Conservation (phyloP, 2,888 invertebrate genomes). For the Nemotelus pantherinus region DNA sequence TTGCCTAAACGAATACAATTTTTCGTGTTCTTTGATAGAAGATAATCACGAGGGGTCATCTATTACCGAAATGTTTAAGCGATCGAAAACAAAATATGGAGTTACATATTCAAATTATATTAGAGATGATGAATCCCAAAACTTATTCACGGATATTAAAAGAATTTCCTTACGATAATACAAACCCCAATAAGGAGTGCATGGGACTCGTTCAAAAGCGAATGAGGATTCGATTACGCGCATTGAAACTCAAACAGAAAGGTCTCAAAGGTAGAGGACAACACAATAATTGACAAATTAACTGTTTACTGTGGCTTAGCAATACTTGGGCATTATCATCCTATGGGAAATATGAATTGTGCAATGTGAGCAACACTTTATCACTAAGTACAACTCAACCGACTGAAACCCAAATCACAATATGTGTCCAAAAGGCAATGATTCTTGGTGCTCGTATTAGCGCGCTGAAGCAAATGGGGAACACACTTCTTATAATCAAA, state of each 20-base stretch:
- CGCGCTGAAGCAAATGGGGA: not conserved
- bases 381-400: not conserved
- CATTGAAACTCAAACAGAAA: no score
- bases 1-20: not conserved
- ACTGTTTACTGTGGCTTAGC: no score
- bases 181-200: not conserved
- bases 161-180: not conserved
- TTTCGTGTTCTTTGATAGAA: not conserved
- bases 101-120: not conserved
- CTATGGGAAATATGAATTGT: no score
- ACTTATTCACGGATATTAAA: not conserved
- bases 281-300: no score
- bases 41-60: not conserved
- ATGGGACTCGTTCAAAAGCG: no score
- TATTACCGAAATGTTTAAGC: not conserved
- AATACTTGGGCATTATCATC: no score
- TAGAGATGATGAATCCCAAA: not conserved
- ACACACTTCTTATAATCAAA: not conserved
- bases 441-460: not conserved
- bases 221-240: no score
- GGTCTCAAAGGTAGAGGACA: no score
- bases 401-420: not conserved
- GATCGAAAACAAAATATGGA: not conserved
- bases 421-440: not conserved
- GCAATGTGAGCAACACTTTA: no score